A percentile compares a stretch with the other conserved stretches of the same genome.
These are phyloP conservation scores for Caenorhabditis macrosperma DNA, from an alignment of 2,888 invertebrate species.

Conservation along the genomic window DNA sequence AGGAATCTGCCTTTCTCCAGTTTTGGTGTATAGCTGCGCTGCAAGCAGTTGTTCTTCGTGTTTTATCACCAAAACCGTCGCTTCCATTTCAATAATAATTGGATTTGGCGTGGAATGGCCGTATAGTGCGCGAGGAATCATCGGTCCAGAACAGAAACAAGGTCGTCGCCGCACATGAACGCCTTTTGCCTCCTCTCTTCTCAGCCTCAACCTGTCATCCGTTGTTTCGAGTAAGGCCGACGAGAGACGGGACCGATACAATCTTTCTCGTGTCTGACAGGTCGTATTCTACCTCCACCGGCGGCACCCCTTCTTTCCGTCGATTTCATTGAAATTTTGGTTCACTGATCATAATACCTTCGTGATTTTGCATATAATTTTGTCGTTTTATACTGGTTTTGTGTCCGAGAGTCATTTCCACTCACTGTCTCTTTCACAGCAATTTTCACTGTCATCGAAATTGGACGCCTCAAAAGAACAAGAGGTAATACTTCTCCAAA, in stretches of 20 bases:
- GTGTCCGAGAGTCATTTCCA: not conserved
- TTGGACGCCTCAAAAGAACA: too few relatives aligned
- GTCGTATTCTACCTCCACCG: constrained; percentile 22
- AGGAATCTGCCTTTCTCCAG: too few relatives aligned
- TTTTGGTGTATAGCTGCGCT: too few relatives aligned
- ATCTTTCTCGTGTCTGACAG: constrained; percentile 40
- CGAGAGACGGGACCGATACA: constrained; percentile 41
- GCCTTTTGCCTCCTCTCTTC: constrained; percentile 6
- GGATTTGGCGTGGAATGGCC: constrained; percentile 26
- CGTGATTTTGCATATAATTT: constrained; percentile 4
- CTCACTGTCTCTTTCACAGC: too few relatives aligned
- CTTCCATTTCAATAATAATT: constrained; percentile 27
- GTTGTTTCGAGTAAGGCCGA: constrained; percentile 22
- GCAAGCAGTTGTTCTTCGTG: too few relatives aligned
- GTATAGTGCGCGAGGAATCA: constrained; percentile 36
- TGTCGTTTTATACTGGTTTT: not conserved
- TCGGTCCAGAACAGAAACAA: constrained; percentile 55
- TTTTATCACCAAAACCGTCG: not conserved
- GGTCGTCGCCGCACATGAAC: constrained; percentile 57
- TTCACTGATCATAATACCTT: constrained; percentile 14
- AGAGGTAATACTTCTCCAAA: too few relatives aligned
- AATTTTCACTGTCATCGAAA: too few relatives aligned
- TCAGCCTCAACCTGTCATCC: constrained; percentile 2
- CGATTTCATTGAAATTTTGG: not conserved
- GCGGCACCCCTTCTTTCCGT: constrained; percentile 13